Evolutionary conservation across 2,113 vertebrate genomes (phyloP).

Genomic region (Stegostoma tigrinum): DNA sequence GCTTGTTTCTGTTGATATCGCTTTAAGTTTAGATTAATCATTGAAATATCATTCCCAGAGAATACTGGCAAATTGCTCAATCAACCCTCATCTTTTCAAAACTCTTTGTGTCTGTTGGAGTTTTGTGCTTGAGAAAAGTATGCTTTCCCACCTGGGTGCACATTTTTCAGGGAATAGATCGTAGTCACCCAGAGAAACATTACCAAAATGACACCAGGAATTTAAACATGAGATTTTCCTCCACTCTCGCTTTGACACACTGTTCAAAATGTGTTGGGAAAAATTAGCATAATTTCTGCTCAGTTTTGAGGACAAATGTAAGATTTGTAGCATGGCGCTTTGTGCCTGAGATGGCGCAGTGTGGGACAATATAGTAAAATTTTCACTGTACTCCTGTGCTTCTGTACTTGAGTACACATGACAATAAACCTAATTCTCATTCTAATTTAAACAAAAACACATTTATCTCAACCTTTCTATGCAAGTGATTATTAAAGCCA

Average conservation of each 20-base stretch:
- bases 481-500: background rate
- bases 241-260: background rate
- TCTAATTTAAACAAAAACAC: background rate
- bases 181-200: background rate
- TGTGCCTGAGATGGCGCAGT: no score
- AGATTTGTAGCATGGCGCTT: no score
- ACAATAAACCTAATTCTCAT: no score
- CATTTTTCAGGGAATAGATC: background rate
- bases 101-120: background rate
- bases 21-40: background rate
- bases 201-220: background rate
- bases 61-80: background rate
- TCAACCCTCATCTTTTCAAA: background rate
- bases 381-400: no score
- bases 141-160: background rate
- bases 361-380: no score
- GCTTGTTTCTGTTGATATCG: background rate
- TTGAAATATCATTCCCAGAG: background rate
- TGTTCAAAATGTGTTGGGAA: background rate
- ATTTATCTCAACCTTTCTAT: background rate
- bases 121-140: background rate
- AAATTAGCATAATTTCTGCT: background rate
- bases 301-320: background rate
- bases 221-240: background rate
- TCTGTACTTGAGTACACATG: no score